Evolutionary conservation across 2,113 vertebrate genomes (phyloP).

Genomic region (Phoenicopterus ruber): DNA sequence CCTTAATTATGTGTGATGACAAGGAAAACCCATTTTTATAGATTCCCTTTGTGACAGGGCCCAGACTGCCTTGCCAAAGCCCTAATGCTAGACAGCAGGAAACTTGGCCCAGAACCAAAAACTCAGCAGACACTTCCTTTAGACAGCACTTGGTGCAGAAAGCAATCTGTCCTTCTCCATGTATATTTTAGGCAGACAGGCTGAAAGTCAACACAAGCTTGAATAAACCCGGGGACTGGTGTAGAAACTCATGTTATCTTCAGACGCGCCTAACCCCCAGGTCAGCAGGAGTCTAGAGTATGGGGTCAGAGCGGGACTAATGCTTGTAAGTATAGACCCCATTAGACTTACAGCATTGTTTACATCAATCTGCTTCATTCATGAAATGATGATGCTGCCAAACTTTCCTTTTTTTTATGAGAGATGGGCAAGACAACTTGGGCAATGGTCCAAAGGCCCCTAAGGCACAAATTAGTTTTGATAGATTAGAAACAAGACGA

Average conservation of each 20-base stretch:
- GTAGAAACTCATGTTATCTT: conserved; percentile 48
- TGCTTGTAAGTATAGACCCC: conserved; percentile 17
- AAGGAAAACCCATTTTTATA: conserved; percentile 36
- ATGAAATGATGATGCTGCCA: conserved; percentile 39
- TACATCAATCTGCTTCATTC: conserved; percentile 53
- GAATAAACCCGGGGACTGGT: conserved; percentile 5
- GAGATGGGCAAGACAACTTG: conserved; percentile 30
- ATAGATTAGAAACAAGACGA: conserved; percentile 53
- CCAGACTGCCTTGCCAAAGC: conserved; percentile 50
- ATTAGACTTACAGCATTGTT: conserved; percentile 11
- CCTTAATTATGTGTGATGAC: conserved; percentile 65
- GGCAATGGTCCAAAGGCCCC: conserved; percentile 18
- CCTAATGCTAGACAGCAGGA: conserved; percentile 61
- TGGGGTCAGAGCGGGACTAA: conserved; percentile 39
- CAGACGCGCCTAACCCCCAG: conserved; percentile 26
- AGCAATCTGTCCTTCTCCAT: conserved; percentile 36
- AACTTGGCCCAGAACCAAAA: conserved; percentile 48
- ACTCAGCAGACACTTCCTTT: conserved; percentile 61
- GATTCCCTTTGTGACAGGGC: conserved; percentile 58
- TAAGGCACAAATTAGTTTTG: conserved; percentile 38
- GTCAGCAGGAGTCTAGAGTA: conserved; percentile 55
- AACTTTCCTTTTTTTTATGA: not conserved
- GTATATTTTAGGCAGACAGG: conserved; percentile 58
- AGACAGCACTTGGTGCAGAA: conserved; percentile 29
- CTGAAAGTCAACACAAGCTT: conserved; percentile 45